Conservation (phyloP, 2,797 vertebrate genomes). For the Mionectes olivaceus region DNA sequence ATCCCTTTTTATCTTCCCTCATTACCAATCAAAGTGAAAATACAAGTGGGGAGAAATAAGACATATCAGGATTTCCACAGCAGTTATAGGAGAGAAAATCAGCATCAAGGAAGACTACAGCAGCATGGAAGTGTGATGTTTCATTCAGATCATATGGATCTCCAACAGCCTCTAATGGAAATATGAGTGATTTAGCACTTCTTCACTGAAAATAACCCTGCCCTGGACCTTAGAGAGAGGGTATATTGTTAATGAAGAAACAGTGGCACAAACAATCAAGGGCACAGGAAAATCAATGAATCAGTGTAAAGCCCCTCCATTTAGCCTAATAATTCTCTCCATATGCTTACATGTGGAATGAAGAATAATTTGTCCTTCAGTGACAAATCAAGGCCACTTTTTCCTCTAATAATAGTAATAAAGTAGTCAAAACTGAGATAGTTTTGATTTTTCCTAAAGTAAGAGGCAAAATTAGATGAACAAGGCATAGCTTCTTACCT, state of each 20-base stretch:
- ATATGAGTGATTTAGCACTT: background rate
- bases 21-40: slow-evolving; percentile 71
- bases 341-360: background rate
- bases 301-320: background rate
- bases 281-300: background rate
- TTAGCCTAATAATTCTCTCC: background rate
- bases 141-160: background rate
- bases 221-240: background rate
- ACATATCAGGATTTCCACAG: slow-evolving; percentile 74
- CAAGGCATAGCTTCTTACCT: background rate
- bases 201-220: background rate
- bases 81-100: slow-evolving; percentile 67
- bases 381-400: background rate
- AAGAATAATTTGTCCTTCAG: background rate
- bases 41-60: slow-evolving; percentile 46
- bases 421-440: background rate
- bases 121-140: background rate
- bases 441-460: background rate
- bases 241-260: background rate
- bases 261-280: background rate
- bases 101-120: slow-evolving; percentile 69
- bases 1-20: background rate
- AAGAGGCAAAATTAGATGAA: background rate
- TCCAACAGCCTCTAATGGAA: background rate
- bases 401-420: background rate